These are phyloP conservation scores for Altica lythri DNA, from an alignment of 2,888 invertebrate species.

Conservation along the genomic window DNA sequence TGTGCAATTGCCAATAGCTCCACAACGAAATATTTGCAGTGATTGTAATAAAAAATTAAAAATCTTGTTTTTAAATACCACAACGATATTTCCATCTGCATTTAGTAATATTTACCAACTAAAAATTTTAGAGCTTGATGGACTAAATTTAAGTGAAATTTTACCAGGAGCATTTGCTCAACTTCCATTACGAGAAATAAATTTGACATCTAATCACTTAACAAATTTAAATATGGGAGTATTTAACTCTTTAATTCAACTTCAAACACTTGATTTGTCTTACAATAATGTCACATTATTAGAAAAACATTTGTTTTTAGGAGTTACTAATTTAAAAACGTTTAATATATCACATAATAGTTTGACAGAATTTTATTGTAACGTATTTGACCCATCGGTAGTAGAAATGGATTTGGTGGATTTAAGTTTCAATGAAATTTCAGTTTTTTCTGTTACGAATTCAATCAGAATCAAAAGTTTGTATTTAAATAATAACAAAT, in stretches of 20 bases:
- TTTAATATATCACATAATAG: conserved; percentile 18
- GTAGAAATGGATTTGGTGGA: background rate
- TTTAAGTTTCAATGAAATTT: conserved; percentile 5
- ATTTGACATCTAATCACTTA: conserved; percentile 14
- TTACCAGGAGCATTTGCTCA: conserved; percentile 17
- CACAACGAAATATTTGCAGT: too few species aligned
- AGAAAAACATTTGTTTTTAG: background rate
- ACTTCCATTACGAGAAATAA: conserved; percentile 8
- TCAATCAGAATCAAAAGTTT: background rate
- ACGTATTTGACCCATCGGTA: background rate
- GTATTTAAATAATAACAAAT: conserved; percentile 1
- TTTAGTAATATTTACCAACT: too few species aligned
- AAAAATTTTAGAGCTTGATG: too few species aligned
- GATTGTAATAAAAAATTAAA: too few species aligned
- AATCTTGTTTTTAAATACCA: too few species aligned
- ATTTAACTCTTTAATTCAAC: conserved; percentile 15
- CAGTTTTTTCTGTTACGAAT: background rate
- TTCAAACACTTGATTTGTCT: conserved; percentile 12
- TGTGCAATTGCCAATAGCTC: too few species aligned
- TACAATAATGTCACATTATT: conserved; percentile 7
- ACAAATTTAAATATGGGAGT: conserved; percentile 6
- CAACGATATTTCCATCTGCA: too few species aligned
- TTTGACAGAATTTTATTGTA: conserved; percentile 1
- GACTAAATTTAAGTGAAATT: too few species aligned
- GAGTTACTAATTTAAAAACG: background rate